phyloP scores from a whole-genome alignment of 1,140 invertebrate genomes.

The Calephelis nemesis region DNA sequence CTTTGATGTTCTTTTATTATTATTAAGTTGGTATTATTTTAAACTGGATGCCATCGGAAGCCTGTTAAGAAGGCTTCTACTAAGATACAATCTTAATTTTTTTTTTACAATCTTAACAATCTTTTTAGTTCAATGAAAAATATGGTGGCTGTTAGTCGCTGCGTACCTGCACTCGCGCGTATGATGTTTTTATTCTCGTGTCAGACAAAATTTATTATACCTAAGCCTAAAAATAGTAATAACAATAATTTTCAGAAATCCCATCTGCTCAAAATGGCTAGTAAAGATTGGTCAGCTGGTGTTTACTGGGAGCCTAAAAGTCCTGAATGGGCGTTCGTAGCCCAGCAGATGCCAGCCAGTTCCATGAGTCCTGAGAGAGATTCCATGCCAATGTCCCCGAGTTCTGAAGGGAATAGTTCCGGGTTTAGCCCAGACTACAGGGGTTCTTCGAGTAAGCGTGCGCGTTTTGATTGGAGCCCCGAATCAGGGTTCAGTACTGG shows the following conservation, averaged over 20 bases:
- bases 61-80: too few species aligned
- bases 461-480: slow-evolving; percentile 65
- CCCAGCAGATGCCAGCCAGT: slow-evolving; percentile 24
- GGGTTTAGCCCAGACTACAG: slow-evolving; percentile 65
- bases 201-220: too few species aligned
- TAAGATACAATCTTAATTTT: too few species aligned
- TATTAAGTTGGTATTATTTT: too few species aligned
- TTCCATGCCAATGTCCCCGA: slow-evolving; percentile 43
- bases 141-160: too few species aligned
- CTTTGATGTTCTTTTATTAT: too few species aligned
- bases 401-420: slow-evolving; percentile 58
- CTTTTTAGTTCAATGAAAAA: too few species aligned
- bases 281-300: slow-evolving; percentile 66
- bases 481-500: slow-evolving; percentile 60
- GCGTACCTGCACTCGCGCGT: too few species aligned
- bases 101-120: too few species aligned
- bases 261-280: slow-evolving; percentile 62
- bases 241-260: slow-evolving; percentile 49
- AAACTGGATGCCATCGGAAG: too few species aligned
- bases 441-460: slow-evolving; percentile 42
- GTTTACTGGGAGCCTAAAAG: slow-evolving; percentile 69
- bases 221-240: too few species aligned
- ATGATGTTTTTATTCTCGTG: too few species aligned
- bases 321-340: slow-evolving; percentile 50
- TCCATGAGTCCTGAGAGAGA: slow-evolving; percentile 24